These are phyloP conservation scores for Sphaerodactylus townsendi DNA, from an alignment of 2,113 vertebrate genomes.

Conservation along the genomic window DNA sequence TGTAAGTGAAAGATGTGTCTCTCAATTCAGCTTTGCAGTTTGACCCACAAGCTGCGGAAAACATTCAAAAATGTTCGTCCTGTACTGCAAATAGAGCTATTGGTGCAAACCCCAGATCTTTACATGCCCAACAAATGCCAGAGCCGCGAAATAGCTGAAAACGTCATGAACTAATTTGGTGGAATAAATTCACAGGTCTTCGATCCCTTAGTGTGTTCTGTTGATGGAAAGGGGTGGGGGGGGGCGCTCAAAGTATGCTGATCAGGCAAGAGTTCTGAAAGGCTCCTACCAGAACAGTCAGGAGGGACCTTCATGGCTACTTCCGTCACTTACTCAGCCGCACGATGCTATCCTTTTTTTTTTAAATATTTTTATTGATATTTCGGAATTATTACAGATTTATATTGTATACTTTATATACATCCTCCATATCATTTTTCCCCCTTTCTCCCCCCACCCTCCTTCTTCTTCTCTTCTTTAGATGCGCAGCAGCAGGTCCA, in stretches of 20 bases:
- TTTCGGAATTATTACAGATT: no score
- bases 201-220: background rate
- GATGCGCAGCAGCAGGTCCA: no score
- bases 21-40: background rate
- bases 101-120: background rate
- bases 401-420: no score
- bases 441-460: no score
- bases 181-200: background rate
- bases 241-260: background rate
- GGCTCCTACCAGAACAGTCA: background rate
- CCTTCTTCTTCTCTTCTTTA: no score
- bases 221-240: no score
- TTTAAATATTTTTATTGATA: no score
- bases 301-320: no score
- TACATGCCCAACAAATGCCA: no score
- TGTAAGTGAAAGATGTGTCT: background rate
- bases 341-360: background rate
- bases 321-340: background rate
- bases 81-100: background rate
- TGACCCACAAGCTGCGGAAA: background rate
- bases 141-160: background rate
- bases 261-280: background rate
- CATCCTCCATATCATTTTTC: no score
- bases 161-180: background rate
- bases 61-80: background rate